Conservation (phyloP, 2,888 invertebrate genomes). For the Oscheius sp. region DNA sequence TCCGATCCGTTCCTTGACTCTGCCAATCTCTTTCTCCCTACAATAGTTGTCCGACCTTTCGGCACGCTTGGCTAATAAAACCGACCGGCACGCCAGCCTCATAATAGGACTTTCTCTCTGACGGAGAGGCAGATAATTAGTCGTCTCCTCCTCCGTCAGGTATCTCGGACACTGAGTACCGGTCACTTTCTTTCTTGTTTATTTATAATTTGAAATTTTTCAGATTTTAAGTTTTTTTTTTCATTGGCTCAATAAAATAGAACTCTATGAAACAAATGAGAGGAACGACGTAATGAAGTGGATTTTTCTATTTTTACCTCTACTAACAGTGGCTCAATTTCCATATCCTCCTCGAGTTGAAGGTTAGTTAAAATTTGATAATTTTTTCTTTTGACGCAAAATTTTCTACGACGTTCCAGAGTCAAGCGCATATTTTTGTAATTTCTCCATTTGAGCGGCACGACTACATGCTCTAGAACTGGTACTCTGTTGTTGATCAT, state of each 20-base stretch:
- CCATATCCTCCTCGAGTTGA: conserved; percentile 12
- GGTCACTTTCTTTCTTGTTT: not conserved
- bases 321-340: conserved; percentile 14
- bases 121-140: conserved; percentile 5
- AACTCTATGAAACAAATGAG: not conserved
- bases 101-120: conserved; percentile 14
- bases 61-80: conserved; percentile 30
- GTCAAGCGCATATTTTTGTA: no score
- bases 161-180: not conserved
- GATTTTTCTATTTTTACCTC: conserved; percentile 5
- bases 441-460: no score
- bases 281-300: not conserved
- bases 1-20: conserved; percentile 5
- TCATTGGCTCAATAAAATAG: no score
- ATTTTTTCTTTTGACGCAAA: not conserved
- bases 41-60: conserved; percentile 28
- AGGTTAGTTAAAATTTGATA: conserved; percentile 4
- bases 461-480: not conserved
- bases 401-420: not conserved
- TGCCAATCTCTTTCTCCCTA: not conserved
- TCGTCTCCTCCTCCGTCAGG: not conserved
- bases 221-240: no score
- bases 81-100: conserved; percentile 6
- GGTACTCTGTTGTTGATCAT: not conserved
- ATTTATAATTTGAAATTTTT: not conserved